Evolutionary conservation across 2,113 vertebrate genomes (phyloP), one percentile per base, ranked within the genome.

Genomic region (Heterochromis multidens): DNA sequence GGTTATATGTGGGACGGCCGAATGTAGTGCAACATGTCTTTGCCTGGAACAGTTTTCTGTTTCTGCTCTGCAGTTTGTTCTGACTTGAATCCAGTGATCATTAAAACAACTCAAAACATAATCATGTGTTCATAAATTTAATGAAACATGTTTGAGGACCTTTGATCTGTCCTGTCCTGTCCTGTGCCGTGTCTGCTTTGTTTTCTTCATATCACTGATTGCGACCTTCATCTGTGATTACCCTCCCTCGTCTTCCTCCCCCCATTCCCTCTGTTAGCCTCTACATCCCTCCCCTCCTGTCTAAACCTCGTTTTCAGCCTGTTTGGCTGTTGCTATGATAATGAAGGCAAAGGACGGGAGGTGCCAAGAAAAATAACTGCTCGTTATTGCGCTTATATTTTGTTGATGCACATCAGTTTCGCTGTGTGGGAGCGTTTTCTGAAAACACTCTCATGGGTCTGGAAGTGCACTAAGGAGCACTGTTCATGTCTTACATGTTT

Each of bases 161-260:
- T 72, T 49, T 72, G 43, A 49, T 21, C 43, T 4, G 23, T 13
- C 46, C 14, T 58, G 17, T 17, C 70, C 46, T 72, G 65, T 49
- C 46, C 25, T 49, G 46, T 19, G 65, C 5, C 9, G 2, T 13
- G 5, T 21, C 17, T 65, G 40, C 52, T 77, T 67, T 65, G 33
- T 85, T 76, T 79, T 46, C 58, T 61, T 61, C 33, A 31, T 29
- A 40, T 81, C 27, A 21, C 27, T 31, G 58, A 72, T 77, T 27
- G 11, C 57, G 72, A 70, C 86, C 43, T 63, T 65, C 52, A 21
- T 54, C 80, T 58, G 35, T 61, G 81, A 83, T 81, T 87, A 31
- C 74, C 81, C 72, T 78, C 72, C 79, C 76, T 87, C 78, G 78
- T 70, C 88, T 80, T 83, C 82, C 83, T 90, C 58, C 54, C 27